Base-by-base conservation (phyloP, 2,797 vertebrate species). In the Periparus ater region DNA sequence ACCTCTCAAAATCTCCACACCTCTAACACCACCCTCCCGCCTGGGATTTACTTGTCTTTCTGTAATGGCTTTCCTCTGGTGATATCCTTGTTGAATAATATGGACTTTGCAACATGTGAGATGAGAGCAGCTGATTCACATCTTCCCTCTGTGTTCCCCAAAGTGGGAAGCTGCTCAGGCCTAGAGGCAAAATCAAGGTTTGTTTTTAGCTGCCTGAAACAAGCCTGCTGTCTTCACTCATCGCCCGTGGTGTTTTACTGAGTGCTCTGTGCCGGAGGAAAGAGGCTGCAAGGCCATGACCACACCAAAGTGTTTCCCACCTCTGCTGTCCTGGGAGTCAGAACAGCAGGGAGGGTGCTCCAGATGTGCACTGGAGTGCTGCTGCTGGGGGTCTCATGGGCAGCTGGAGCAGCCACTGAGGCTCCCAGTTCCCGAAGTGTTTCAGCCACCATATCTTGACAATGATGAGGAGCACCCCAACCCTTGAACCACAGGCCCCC, bases 231-330 rank as follows among this genome's bases (percentile, higher is more conserved):
- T 36, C 72, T 76, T 79, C 34, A 11, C 45, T 61, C 27, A 16
- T 32, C 1, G 3, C 47, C 42, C 0, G 0, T 13, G 61, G 32
- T 58, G 50, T 54, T 89, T 54, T n/a, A 66, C 62, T 4, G 6
- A 18, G 47, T 1, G 6, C 22, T 76, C 66, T 30, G 0, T 17
- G 21, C 40, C 45, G 40, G 15, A 73, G 34, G 5, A 70, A 73
- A 66, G 54, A 54, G 7, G 2, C 9, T 63, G 22, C 30, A 17
- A 54, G 20, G 17, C 53, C 25, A 3, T 23, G 36, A 40, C 16
- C 11, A 21, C 36, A n/a, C 6, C 7, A 2, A 32, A 27, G 19
- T 32, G 15, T 61, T 82, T 61, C 79, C 53, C 26, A 32, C 7
- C 3, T 54, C 17, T 11, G 4, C 13, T 85, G 25, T 55, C 11